Conservation (phyloP, 30 jellyfish, hydroid and myxozoan species). For the Aurelia aurita region DNA sequence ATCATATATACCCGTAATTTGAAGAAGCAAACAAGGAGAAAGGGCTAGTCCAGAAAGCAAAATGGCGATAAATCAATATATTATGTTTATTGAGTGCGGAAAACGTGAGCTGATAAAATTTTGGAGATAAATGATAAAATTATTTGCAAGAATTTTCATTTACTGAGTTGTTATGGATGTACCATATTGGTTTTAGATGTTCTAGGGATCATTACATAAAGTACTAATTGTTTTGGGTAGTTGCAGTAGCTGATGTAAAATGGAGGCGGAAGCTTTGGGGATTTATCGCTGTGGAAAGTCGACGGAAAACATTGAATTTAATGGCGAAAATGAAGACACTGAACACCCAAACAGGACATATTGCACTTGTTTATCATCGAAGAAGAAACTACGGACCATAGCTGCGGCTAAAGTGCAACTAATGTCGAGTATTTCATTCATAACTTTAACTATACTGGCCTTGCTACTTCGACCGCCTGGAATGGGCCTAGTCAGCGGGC, state of each 20-base stretch:
- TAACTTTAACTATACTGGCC: constrained; percentile 23
- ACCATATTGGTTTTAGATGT: constrained; percentile 36
- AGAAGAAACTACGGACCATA: constrained; percentile 10
- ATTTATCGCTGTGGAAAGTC: not conserved
- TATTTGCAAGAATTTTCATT: too few species aligned
- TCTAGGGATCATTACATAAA: constrained; percentile 19
- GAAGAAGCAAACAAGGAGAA: constrained; percentile 54
- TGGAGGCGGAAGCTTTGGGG: constrained; percentile 7
- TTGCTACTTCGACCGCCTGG: constrained; percentile 62
- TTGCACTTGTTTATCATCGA: constrained; percentile 40
- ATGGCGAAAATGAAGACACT: not conserved
- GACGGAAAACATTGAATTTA: not conserved
- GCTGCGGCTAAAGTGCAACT: constrained; percentile 16
- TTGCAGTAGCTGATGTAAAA: not conserved
- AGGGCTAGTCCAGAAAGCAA: constrained; percentile 25
- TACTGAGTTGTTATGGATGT: not conserved
- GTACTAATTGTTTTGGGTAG: constrained; percentile 9
- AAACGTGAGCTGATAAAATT: too few species aligned
- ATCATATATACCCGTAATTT: constrained; percentile 63
- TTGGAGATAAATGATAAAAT: too few species aligned
- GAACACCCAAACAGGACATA: not conserved
- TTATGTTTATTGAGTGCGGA: not conserved
- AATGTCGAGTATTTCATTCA: constrained; percentile 20
- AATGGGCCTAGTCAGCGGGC: constrained; percentile 41
- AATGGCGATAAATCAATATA: constrained; percentile 53